Evolutionary conservation across 2,888 invertebrate genomes (phyloP), one percentile per base, ranked within the genome.

Genomic region (Tortrix viridana): DNA sequence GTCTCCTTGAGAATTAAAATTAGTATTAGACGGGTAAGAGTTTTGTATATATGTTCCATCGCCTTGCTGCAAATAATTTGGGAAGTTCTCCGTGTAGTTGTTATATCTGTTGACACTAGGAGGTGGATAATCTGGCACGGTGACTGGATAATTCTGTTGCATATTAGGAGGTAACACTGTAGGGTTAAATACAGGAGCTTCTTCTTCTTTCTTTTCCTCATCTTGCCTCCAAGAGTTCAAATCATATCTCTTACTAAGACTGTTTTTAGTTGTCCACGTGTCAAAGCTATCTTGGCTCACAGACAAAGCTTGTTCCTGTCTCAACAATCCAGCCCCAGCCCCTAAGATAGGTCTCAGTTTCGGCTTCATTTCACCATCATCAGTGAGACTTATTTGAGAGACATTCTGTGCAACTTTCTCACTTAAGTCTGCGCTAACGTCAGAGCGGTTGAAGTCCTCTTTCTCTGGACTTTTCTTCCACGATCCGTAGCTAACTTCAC

Each of bases 271-370:
- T 0, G 84, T 82, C 89, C 91, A 90, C 0, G 83, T 82, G 0
- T 90, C 90, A 26, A 84, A 88, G 2, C 66, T 82, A 0, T 89
- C 88, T 7, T 83, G 86, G 1, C 70, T 74, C 0, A 74, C 74
- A 0, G 82, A 74, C 3, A 81, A 41, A 0, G 82, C 75, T 52
- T 88, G 88, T 43, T 85, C 85, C 41, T 89, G 89, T 32, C 87
- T 74, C 0, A 89, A 20, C 0, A 89, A 54, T 0, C 85, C 89
- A 0, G 90, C 90, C 0, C 91, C 92, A 0, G 91, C 92, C 0
- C 92, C 92, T 2, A 92, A 70, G 4, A 92, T 92, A 0, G 92
- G 92, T 65, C 92, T 77, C 7, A 90, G 66, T 14, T 89, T 90
- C 0, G 91, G 90, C 55, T 89, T 91, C 0, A 76, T 58, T n/a